Evolutionary conservation across 2,797 vertebrate genomes (phyloP), one percentile per base, ranked within the genome.

Genomic region (Platyrinchus mystaceus): DNA sequence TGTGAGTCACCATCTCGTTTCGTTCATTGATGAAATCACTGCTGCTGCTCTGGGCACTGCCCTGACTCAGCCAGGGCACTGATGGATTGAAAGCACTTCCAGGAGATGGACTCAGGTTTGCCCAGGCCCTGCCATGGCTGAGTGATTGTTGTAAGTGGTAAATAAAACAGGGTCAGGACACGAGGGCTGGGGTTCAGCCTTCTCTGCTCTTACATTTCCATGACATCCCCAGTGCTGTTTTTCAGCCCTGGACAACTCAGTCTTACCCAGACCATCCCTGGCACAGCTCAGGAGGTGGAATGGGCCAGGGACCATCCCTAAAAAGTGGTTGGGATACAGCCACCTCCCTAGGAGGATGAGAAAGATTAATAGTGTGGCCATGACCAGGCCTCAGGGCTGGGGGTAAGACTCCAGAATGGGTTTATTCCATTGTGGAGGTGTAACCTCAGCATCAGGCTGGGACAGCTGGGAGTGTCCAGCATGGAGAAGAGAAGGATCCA

Each of bases 161-260:
- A 78, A 44, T 41, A 32, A 60, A 90, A 17, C 32, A 52, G 30
- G 47, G 69, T 50, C 39, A 24, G 55, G 49, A 28, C 43, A 32
- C 6, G 9, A 70, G 24, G 55, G 26, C 21, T 67, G 26, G 20
- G 53, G 12, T 56, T 86, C 30, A 47, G 4, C 49, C 49, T 52
- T 47, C 32, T 67, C 34, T 46, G 28, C 28, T 2, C 44, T 74
- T 26, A 37, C 0, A 0, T 7, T 81, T 18, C 14, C 1, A 5
- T 8, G 27, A 15, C 68, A 14, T 50, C 14, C 32, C 30, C 49
- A 19, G 50, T 0, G 0, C 17, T 3, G 2, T 84, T 82, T 84
- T 82, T 30, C 34, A 91, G 50, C 49, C 27, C n/a, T 64, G 46
- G 10, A 8, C 41, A 49, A 1, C 4, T 34, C 53, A 64, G 56